Base-by-base conservation (phyloP, 2,113 vertebrate species). In the Sinosuthora webbiana region DNA sequence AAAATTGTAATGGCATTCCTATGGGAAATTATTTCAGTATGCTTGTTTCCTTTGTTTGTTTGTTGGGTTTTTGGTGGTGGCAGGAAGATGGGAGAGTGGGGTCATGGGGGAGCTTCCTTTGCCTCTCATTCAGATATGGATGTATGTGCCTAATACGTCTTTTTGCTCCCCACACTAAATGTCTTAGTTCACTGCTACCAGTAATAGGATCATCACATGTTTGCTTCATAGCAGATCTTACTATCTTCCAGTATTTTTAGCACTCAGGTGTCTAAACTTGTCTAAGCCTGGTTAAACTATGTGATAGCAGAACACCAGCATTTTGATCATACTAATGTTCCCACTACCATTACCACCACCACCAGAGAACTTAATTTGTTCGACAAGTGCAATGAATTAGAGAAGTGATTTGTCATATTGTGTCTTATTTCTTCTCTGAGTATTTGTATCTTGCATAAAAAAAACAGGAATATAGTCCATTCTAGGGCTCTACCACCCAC, bases 381-480 rank as follows among this genome's bases (percentile, higher is more conserved):
- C 95, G 95, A 95, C 95, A 97, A 92, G 93, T 87, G 80, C 77
- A 53, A 92, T 82, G 87, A 95, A 94, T 94, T 96, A 94, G 91
- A 95, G 91, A 93, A 94, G 81, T 9, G 11, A 95, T 93, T 97
- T 96, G 91, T 96, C 89, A 91, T 93, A 76, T 69, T 69, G 53
- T 95, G 87, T 91, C 89, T 64, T 71, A 87, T 87, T 95, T 52
- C 45, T 82, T 89, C 73, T 52, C 85, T 75, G 80, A 25, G 15
- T 89, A 89, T 87, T 89, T 82, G 60, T 92, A 91, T 82, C 89
- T 94, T 94, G 86, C 77, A 89, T 87, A 87, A 89, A 94, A 93
- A 93, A 86, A 82, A 7, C 0, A 4, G 55, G 80, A 89, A 94
- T 9, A n/a, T 79, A 31, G 94, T 94, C 94, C 95, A 81, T 94